These are phyloP conservation scores for Balaeniceps rex DNA, from an alignment of 2,113 vertebrate genomes.

Conservation along the genomic window DNA sequence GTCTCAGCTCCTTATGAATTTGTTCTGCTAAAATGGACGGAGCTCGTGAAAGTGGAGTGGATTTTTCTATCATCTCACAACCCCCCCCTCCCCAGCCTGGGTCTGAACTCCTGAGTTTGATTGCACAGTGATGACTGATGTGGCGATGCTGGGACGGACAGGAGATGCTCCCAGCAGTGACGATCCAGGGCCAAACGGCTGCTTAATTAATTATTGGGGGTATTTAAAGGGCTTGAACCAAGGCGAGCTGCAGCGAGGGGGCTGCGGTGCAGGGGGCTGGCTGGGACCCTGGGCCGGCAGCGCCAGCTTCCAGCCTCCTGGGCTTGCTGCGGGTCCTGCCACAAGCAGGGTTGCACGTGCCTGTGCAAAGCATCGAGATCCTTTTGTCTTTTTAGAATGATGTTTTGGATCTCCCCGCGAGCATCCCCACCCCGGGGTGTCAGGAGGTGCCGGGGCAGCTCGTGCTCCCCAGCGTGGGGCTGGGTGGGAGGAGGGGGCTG, in stretches of 20 bases:
- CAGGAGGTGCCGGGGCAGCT: background rate
- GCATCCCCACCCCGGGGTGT: background rate
- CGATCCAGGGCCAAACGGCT: background rate
- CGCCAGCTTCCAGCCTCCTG: background rate
- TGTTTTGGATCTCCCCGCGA: fast-evolving
- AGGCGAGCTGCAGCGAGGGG: background rate
- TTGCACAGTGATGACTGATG: background rate
- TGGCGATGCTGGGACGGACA: background rate
- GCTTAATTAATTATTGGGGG: background rate
- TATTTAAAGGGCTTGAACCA: background rate
- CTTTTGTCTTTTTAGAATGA: background rate
- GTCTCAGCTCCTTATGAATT: background rate
- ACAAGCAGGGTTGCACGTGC: fast-evolving
- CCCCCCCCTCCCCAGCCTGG: background rate
- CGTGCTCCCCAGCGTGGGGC: fast-evolving
- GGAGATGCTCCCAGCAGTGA: background rate
- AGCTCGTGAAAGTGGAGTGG: fast-evolving
- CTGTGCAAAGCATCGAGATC: background rate
- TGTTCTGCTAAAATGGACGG: background rate
- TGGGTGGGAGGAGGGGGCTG: background rate
- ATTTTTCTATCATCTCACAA: background rate
- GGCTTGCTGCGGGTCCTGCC: background rate
- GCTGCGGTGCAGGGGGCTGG: background rate
- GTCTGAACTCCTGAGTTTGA: background rate
- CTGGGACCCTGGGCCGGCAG: background rate